Conservation (phyloP, 37 sponge, comb jelly and placozoan species). For the Petrosia ficiformis region DNA sequence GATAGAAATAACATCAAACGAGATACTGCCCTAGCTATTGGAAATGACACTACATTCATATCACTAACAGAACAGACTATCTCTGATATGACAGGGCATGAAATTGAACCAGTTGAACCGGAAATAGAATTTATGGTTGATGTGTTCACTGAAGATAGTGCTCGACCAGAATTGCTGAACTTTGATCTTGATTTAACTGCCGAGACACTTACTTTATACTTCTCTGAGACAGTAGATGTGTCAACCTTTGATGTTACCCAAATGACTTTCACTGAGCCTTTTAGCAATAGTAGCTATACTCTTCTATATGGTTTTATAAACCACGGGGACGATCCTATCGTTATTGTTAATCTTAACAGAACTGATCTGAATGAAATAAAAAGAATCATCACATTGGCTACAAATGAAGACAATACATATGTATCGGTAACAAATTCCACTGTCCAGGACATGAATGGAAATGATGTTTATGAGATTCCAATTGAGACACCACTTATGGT, state of each 20-base stretch:
- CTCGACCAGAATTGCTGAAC: conserved; percentile 36
- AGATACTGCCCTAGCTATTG: conserved; percentile 54
- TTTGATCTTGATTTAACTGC: conserved; percentile 83
- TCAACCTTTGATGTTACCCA: conserved; percentile 65
- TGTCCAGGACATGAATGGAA: conserved; percentile 82
- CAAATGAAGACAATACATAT: conserved; percentile 38
- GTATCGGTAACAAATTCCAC: conserved; percentile 55
- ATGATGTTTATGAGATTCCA: conserved; percentile 37
- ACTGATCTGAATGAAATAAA: conserved; percentile 80
- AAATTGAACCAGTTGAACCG: conserved; percentile 3
- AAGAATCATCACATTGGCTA: conserved; percentile 60
- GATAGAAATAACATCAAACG: conserved; percentile 89
- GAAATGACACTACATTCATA: conserved; percentile 60
- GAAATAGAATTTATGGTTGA: conserved; percentile 28
- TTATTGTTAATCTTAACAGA: conserved; percentile 58
- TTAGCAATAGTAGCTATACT: conserved; percentile 28
- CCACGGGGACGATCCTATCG: conserved; percentile 75
- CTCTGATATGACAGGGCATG: conserved; percentile 67
- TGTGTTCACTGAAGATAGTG: conserved; percentile 42
- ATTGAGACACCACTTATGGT: conserved; percentile 27
- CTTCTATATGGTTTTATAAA: conserved; percentile 49
- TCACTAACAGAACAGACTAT: conserved; percentile 26
- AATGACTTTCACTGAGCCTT: conserved; percentile 50
- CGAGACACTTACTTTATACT: conserved; percentile 66
- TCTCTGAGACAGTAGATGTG: conserved; percentile 84